Conservation (phyloP, 1,140 invertebrate genomes). For the Musca vetustissima region DNA sequence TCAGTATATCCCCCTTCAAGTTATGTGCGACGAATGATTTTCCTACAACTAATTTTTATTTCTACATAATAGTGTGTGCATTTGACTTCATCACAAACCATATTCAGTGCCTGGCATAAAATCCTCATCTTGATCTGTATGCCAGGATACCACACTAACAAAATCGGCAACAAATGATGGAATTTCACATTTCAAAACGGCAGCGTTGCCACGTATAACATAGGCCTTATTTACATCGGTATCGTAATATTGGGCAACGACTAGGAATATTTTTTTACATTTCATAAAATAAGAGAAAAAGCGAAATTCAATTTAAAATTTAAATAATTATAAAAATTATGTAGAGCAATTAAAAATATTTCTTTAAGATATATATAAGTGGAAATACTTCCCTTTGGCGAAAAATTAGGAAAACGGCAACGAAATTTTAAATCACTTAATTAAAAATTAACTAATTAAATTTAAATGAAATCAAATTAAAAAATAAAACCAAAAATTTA, state of each 20-base stretch:
- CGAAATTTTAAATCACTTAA: no score
- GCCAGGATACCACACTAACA: conserved; percentile 84
- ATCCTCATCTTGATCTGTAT: conserved; percentile 75
- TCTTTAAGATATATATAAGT: no score
- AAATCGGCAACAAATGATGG: conserved; percentile 92
- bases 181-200: conserved; percentile 90
- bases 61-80: neutral
- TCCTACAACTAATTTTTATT: neutral
- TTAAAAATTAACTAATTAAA: no score
- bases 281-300: no score
- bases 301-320: no score
- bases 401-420: no score
- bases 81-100: conserved; percentile 58
- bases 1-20: neutral
- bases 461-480: no score
- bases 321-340: neutral
- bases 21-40: neutral
- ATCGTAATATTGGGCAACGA: conserved; percentile 85
- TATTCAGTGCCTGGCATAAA: conserved; percentile 63
- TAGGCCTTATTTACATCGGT: conserved; percentile 92
- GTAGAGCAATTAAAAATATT: no score
- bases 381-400: no score
- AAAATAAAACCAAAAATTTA: no score
- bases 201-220: conserved; percentile 89
- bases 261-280: conserved; percentile 57